Evolutionary conservation across 1,140 invertebrate species (phyloP), one percentile per base, ranked within the genome.

Genomic region (Pseudomyrmex dendroicus): DNA sequence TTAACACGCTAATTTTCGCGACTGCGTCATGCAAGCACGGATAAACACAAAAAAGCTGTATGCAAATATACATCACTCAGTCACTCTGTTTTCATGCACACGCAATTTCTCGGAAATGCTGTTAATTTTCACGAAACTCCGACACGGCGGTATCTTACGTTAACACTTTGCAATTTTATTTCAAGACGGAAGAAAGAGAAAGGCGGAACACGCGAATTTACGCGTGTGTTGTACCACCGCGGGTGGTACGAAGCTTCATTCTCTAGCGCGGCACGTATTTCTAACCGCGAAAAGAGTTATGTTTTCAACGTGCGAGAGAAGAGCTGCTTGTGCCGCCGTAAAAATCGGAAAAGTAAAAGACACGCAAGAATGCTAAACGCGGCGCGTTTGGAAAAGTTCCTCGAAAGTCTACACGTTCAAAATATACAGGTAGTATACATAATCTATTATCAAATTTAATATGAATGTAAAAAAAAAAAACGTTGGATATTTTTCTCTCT

Each of bases 241-340:
- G 44, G 0, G 83, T 70, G 64, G 20, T 57, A 50, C n/a, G 46
- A 35, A 78, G 73, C 52, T 85, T 64, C 56, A 74, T 35, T 35
- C 35, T 35, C 44, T 64, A 84, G 62, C 82, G 35, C 15, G 46
- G 82, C 66, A 85, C 73, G 73, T 85, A 85, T 61, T 76, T 44
- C 48, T 54, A 74, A 77, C 83, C 84, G 8, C 73, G 12, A n/a
- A 52, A 85, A 64, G 84, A 84, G 57, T 84, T 84, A 84, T 54
- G 82, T 84, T 82, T 84, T 84, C 44, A 54, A 78, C 72, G 84
- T 22, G 84, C 35, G 25, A 63, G 73, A 74, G 48, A 22, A 35
- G 50, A 50, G 48, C 9, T n/a, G 20, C 61, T 9, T 13, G 13
- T 9, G 46, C 17, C 15, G 13, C 48, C 63, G 59, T 74, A 68